Evolutionary conservation across 30 jellyfish, hydroid and myxozoan genomes (phyloP).

Genomic region (Catostylus mosaicus): DNA sequence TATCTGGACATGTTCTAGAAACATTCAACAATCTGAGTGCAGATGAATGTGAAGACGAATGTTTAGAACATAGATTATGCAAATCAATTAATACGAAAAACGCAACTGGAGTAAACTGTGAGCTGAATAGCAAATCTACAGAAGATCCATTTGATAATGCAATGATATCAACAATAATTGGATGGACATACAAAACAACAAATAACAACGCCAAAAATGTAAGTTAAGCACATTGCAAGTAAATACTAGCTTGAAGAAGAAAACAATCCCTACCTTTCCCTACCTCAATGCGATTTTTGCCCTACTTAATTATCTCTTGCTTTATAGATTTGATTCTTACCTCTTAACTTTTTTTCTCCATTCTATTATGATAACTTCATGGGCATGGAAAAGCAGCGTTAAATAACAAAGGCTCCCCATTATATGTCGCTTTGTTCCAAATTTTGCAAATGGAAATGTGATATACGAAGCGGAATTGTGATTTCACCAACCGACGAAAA

Average conservation of each 20-base stretch:
- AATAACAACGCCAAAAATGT: conserved; percentile 1
- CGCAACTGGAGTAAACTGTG: conserved; percentile 16
- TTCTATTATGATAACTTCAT: no score
- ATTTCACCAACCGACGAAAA: no score
- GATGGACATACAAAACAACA: conserved; percentile 40
- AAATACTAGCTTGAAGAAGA: not conserved
- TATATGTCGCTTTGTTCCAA: no score
- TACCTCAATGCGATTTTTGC: no score
- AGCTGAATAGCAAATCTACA: conserved; percentile 28
- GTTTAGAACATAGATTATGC: conserved; percentile 8
- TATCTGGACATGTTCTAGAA: conserved; percentile 9
- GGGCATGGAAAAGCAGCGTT: no score
- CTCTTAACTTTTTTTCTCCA: no score
- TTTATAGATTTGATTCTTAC: no score
- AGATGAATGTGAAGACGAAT: conserved; percentile 25
- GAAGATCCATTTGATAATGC: conserved; percentile 6
- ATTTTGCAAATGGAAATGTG: no score
- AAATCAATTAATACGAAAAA: conserved; percentile 11
- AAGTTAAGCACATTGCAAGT: not conserved
- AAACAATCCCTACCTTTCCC: no score
- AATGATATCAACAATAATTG: not conserved
- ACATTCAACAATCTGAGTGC: not conserved
- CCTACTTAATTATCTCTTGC: no score
- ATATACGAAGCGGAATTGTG: no score
- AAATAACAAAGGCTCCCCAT: no score